These are phyloP conservation scores for Narcine bancroftii DNA, from an alignment of 2,113 vertebrate species.

Conservation along the genomic window DNA sequence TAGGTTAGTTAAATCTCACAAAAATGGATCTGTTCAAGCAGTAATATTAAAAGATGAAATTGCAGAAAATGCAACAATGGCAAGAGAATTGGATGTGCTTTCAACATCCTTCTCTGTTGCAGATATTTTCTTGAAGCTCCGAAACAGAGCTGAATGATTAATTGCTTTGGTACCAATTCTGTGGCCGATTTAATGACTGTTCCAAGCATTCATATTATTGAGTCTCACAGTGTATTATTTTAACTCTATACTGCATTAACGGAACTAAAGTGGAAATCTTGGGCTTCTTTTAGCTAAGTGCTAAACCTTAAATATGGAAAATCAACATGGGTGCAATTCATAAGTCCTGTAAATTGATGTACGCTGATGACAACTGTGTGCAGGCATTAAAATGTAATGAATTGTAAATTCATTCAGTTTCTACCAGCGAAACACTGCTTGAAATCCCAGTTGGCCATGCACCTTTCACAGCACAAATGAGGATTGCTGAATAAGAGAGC, in stretches of 20 bases:
- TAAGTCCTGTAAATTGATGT: not conserved
- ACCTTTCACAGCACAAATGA: not conserved
- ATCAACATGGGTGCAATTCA: not conserved
- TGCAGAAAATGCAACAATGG: not conserved
- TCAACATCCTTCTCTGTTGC: not conserved
- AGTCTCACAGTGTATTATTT: not conserved
- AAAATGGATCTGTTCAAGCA: not conserved
- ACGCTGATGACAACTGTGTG: not conserved
- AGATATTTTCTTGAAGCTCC: not conserved
- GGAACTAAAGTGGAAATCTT: not conserved
- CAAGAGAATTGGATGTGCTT: constrained; percentile 6
- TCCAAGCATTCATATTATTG: not conserved
- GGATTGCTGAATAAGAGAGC: not conserved
- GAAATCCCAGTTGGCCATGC: not conserved
- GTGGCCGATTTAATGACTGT: not conserved
- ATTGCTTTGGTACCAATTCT: not conserved
- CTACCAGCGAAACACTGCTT: not conserved
- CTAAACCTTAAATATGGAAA: not conserved
- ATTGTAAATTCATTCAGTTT: not conserved
- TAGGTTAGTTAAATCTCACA: not conserved
- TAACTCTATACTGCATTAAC: not conserved
- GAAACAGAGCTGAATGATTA: not conserved
- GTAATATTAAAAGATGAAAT: not conserved
- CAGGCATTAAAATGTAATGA: not conserved
- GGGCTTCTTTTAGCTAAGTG: not conserved